Evolutionary conservation across 2,888 invertebrate species (phyloP), one percentile per base, ranked within the genome.

Genomic region (Hyppa rectilinea): DNA sequence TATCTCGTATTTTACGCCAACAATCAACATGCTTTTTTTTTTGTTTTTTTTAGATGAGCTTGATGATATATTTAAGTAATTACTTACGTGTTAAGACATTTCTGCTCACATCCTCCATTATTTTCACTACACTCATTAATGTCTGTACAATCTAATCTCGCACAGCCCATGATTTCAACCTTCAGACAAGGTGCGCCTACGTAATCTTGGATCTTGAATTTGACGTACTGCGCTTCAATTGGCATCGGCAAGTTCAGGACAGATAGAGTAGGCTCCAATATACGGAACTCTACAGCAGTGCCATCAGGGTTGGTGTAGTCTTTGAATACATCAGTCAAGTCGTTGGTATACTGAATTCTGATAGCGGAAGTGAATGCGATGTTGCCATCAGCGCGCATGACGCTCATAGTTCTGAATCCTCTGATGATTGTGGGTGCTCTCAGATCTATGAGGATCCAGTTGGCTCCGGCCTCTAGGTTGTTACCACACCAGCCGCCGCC

Each of bases 281-380:
- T 98, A 75, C 99, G 96, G 91, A 99, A 99, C 91, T 99, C 99
- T 0, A 99, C 98, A 14, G 98, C 98, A 2, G 98, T 98, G 34
- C 99, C 99, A 89, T 99, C 98, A 5, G 98, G 98, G 90, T 99
- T 99, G 4, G 98, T 97, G 90, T 99, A 99, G 87, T 99, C 99
- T 93, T 97, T 98, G 91, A 98, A 99, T 0, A 97, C 96, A 88
- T 99, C 99, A 0, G 98, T 98, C 75, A 99, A 95, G 87, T 99
- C 98, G 87, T 99, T 98, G 0, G 98, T 98, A 90, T 98, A 99
- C 92, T 98, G 97, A 85, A 98, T 97, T 84, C 99, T 97, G 64
- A 99, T 98, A 0, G 98, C 99, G 2, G 98, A 98, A 12, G 99
- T 98, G 87, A 98, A 99, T 0, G 99, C 99, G 71, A 98, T 96